Conservation (phyloP, 2,888 invertebrate genomes). For the Dyspetes luteomarginatus region DNA sequence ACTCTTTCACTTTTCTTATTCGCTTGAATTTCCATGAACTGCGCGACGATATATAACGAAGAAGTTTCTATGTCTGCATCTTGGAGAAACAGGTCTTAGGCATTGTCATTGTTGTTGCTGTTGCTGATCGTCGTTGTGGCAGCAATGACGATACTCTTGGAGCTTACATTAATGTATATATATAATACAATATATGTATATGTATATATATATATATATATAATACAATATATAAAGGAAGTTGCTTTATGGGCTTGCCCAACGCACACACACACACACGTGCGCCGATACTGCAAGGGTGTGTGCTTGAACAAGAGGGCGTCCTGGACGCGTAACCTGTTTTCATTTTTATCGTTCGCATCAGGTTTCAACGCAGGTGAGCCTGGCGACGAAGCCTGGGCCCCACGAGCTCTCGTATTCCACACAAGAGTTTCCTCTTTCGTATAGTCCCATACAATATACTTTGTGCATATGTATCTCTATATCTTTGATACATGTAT, state of each 20-base stretch:
- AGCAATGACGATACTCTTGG: conserved; percentile 2
- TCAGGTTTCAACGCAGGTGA: conserved; percentile 82
- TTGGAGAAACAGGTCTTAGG: conserved; percentile 15
- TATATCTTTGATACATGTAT: neutral
- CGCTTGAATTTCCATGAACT: conserved; percentile 2
- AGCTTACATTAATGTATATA: too few relatives aligned
- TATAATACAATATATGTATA: conserved; percentile 17
- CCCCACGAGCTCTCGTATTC: conserved; percentile 66
- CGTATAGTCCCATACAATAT: conserved; percentile 29
- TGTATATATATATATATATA: neutral
- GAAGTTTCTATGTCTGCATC: neutral
- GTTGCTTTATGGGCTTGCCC: conserved; percentile 27
- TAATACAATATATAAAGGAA: conserved; percentile 21
- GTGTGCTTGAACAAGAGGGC: conserved; percentile 53
- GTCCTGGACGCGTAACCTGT: conserved; percentile 77
- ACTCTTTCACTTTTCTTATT: neutral
- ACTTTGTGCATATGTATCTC: neutral
- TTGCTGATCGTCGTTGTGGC: neutral
- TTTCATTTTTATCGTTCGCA: conserved; percentile 81
- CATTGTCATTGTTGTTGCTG: conserved; percentile 12
- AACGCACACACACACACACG: neutral
- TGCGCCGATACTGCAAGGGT: conserved; percentile 29
- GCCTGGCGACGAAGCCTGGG: conserved; percentile 75
- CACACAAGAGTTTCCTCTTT: conserved; percentile 63
- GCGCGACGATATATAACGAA: neutral